These are phyloP conservation scores for Threskiornis aethiopicus DNA, from an alignment of 2,797 vertebrate species.

Conservation along the genomic window DNA sequence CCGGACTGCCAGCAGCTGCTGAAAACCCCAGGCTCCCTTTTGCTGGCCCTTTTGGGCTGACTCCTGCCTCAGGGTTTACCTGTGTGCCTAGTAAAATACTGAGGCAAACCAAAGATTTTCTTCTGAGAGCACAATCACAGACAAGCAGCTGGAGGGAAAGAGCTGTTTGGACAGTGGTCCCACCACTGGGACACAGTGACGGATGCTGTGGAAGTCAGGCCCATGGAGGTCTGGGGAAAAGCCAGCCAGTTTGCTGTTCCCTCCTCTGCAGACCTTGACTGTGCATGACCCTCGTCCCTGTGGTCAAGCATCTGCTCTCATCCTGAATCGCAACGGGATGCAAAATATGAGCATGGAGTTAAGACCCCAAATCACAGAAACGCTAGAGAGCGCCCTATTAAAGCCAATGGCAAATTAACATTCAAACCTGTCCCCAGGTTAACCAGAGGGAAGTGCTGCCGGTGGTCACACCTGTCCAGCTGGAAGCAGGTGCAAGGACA, in stretches of 20 bases:
- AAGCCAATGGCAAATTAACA: neutral
- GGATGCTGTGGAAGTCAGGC: neutral
- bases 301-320: neutral
- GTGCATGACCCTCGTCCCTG: neutral
- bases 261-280: neutral
- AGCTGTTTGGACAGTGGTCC: neutral
- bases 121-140: neutral
- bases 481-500: neutral
- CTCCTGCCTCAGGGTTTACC: neutral
- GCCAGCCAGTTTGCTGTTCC: neutral
- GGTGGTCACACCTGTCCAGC: neutral
- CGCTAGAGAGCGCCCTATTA: neutral
- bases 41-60: neutral
- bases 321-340: neutral
- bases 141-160: neutral
- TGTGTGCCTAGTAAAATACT: neutral
- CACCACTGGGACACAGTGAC: neutral
- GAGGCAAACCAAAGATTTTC: neutral
- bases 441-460: neutral
- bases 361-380: neutral
- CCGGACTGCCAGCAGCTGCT: neutral
- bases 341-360: neutral
- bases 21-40: neutral
- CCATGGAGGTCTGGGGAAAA: neutral
- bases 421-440: neutral